Evolutionary conservation across 2,888 invertebrate species (phyloP).

Genomic region (Abrostola tripartita): DNA sequence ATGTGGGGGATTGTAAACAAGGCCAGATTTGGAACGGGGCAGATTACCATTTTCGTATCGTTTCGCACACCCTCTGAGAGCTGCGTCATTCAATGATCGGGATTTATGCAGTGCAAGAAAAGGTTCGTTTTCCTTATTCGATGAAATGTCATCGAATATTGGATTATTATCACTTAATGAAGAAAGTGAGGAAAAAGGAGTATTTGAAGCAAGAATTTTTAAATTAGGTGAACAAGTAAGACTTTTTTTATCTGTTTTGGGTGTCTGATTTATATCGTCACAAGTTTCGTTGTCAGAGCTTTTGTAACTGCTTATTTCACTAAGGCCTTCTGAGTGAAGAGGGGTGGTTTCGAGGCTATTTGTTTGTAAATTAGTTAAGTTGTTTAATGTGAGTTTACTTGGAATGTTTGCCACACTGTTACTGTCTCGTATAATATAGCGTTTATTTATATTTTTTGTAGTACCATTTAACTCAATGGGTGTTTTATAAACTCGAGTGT

Average conservation of each 20-base stretch:
- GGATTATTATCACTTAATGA: constrained; percentile 67
- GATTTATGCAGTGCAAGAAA: constrained; percentile 76
- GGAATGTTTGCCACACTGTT: constrained; percentile 81
- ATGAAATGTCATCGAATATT: constrained; percentile 59
- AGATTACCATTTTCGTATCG: constrained; percentile 62
- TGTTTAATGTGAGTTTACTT: constrained; percentile 76
- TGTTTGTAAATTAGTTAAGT: constrained; percentile 70
- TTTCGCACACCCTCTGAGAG: constrained; percentile 63
- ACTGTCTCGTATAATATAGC: constrained; percentile 70
- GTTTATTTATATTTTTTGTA: constrained; percentile 58
- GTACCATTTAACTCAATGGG: constrained; percentile 61
- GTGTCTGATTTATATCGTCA: constrained; percentile 67
- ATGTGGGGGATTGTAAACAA: constrained; percentile 76
- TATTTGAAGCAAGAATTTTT: constrained; percentile 52
- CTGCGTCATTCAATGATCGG: constrained; percentile 77
- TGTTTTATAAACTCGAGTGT: constrained; percentile 78
- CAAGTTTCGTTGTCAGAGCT: constrained; percentile 85
- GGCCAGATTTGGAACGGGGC: constrained; percentile 79
- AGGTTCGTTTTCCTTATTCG: constrained; percentile 68
- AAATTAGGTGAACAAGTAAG: constrained; percentile 55
- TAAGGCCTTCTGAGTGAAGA: constrained; percentile 76
- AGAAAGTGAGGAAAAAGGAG: constrained; percentile 64
- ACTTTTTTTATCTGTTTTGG: constrained; percentile 56
- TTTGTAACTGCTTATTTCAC: constrained; percentile 86
- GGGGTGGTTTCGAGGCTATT: constrained; percentile 79